Evolutionary conservation across 2,113 vertebrate species (phyloP), one percentile per base, ranked within the genome.

Genomic region (Callaeas wilsoni): DNA sequence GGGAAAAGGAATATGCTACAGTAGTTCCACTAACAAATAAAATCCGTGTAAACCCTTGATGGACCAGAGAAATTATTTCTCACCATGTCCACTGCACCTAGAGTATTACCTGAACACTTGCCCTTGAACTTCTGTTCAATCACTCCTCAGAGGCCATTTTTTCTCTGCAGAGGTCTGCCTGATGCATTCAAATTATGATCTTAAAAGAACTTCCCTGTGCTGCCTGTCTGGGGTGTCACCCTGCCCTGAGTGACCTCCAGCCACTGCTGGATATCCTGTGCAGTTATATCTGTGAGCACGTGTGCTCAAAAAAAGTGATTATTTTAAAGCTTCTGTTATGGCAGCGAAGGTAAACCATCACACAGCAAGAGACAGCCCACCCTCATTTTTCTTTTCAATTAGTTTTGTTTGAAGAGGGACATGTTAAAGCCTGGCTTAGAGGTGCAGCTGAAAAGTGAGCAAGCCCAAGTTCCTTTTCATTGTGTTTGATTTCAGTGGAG

Each of bases 261-360:
- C 12, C 57, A 33, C 41, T 41, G 33, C 19, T 46, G 65, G 21
- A 17, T 33, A n/a, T 67, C 9, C 21, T 52, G 47, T 6, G 64
- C 69, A 27, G 35, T 29, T 29, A 70, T 41, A 17, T 5, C 53
- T 35, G 12, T n/a, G n/a, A n/a, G n/a, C 27, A 12, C 0, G 0
- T 4, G 10, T 3, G 25, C 27, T 69, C 49, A 37, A 71, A 37
- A 5, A 53, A 74, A 37, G 12, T 0, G 1, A 16, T 37, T 62
- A 35, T 74, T 94, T 73, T 30, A 78, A 57, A 50, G 1, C 20
- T 57, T 29, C 26, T 70, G 8, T 65, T 67, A 23, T 9, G 41
- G 29, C 32, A 53, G 42, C 50, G 37, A 49, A 57, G 4, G 13
- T 10, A 85, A 81, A 84, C 3, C 12, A 27, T 15, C 50, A 41